Evolutionary conservation across 1,140 invertebrate genomes (phyloP).

Genomic region (Oedothorax gibbosus): DNA sequence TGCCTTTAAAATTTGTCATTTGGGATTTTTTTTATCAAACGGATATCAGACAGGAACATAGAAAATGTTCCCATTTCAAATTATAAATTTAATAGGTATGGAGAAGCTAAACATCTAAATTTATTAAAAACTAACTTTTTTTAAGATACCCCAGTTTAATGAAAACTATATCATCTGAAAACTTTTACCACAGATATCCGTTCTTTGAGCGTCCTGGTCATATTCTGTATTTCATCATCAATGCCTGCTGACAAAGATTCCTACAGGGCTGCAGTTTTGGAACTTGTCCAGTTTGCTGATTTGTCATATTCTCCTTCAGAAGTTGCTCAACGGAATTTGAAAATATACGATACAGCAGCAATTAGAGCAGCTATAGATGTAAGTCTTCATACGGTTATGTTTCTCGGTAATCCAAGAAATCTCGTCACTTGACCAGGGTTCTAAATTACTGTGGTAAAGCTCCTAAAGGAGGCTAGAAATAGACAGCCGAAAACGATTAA

Average conservation of each 20-base stretch:
- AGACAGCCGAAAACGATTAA: neutral
- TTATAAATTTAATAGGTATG: too few relatives aligned
- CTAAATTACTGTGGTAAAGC: neutral
- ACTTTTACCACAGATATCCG: too few relatives aligned
- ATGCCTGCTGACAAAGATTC: neutral
- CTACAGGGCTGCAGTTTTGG: conserved; percentile 39
- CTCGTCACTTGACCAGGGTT: neutral
- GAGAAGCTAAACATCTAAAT: too few relatives aligned
- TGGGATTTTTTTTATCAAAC: too few relatives aligned
- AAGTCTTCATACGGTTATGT: neutral
- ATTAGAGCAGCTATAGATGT: neutral
- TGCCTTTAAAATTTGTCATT: too few relatives aligned
- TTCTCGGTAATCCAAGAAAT: neutral
- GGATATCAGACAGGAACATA: too few relatives aligned
- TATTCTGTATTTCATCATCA: neutral
- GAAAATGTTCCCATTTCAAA: too few relatives aligned
- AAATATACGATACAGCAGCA: conserved; percentile 16
- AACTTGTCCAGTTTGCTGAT: conserved; percentile 4
- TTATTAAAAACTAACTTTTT: too few relatives aligned
- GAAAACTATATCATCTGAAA: too few relatives aligned
- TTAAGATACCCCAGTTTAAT: too few relatives aligned
- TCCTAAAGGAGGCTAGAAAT: neutral
- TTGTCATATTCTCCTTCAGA: neutral
- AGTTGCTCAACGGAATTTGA: conserved; percentile 12
- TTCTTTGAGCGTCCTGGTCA: neutral